These are phyloP conservation scores for Microcebus tavaratra DNA, from an alignment of 2,113 vertebrate species.

Conservation along the genomic window DNA sequence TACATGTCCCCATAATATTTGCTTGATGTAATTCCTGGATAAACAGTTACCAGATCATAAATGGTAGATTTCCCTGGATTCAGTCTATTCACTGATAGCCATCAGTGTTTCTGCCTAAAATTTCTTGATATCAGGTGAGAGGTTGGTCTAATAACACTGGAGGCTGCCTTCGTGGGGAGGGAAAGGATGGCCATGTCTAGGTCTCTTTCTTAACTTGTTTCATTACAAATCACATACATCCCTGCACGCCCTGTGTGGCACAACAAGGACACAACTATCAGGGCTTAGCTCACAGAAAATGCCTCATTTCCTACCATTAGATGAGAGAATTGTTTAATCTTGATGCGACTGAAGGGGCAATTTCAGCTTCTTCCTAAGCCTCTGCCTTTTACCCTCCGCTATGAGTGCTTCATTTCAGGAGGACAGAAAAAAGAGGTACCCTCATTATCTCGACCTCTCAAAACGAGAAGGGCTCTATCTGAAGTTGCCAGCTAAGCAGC, in stretches of 20 bases:
- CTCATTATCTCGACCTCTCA: neutral
- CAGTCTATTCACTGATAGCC: neutral
- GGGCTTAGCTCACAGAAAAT: neutral
- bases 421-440: neutral
- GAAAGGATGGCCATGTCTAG: neutral
- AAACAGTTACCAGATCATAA: neutral
- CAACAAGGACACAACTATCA: neutral
- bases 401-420: slow-evolving; percentile 28
- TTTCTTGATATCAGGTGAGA: neutral
- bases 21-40: neutral
- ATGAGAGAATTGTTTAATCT: slow-evolving; percentile 23
- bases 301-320: slow-evolving; percentile 36
- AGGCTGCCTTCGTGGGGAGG: neutral
- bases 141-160: neutral
- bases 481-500: neutral
- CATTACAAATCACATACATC: slow-evolving; percentile 38
- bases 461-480: neutral
- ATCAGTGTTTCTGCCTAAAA: neutral
- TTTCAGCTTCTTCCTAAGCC: neutral
- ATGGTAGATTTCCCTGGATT: neutral
- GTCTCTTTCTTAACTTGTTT: slow-evolving; percentile 40
- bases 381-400: neutral
- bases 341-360: neutral
- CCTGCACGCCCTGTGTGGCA: neutral
- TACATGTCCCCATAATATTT: neutral